Evolutionary conservation across 1,140 invertebrate genomes (phyloP).

Genomic region (Caenorhabditis elegans): WBcel235 BX284602.5:11053501-11054000

Average conservation of each 20-base stretch:
- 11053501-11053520: constrained; percentile 62
- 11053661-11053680: constrained; percentile 66
- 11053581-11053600: constrained; percentile 55
- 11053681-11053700: constrained; percentile 63
- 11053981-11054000: not conserved
- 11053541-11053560: not conserved
- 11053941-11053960: too few species aligned
- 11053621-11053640: constrained; percentile 55
- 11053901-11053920: not conserved
- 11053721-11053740: constrained; percentile 64
- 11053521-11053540: constrained; percentile 51
- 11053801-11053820: not conserved
- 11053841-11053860: not conserved
- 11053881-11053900: not conserved
- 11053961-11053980: too few species aligned
- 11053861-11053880: constrained; percentile 11
- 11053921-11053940: not conserved
- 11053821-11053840: not conserved
- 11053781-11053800: constrained; percentile 66
- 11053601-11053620: constrained; percentile 58
- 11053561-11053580: not conserved
- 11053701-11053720: constrained; percentile 61
- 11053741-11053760: constrained; percentile 62
- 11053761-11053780: constrained; percentile 53
- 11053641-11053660: constrained; percentile 62